These are phyloP conservation scores for Paraplagusia blochii DNA, from an alignment of 2,113 vertebrate species.

Conservation along the genomic window DNA sequence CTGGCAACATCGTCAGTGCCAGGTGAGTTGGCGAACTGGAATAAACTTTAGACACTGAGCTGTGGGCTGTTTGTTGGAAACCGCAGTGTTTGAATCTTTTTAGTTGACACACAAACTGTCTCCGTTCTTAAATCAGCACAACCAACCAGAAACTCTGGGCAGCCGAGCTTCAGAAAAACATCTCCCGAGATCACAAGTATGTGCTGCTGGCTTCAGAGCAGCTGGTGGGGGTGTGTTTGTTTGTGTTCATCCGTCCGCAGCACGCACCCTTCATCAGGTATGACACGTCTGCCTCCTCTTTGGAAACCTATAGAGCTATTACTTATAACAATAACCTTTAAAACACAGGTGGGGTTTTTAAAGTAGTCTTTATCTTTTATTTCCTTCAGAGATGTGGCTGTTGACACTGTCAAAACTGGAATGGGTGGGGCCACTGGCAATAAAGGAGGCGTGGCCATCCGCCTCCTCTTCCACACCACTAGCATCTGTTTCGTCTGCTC, in stretches of 20 bases:
- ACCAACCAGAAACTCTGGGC: slow-evolving; percentile 99
- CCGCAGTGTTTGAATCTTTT: too few relatives aligned
- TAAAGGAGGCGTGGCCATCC: slow-evolving; percentile 95
- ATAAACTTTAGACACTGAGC: background rate
- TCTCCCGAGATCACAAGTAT: slow-evolving; percentile 94
- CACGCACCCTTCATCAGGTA: slow-evolving; percentile 97
- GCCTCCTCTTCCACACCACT: slow-evolving; percentile 95
- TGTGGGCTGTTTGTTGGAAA: background rate
- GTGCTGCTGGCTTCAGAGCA: slow-evolving; percentile 97
- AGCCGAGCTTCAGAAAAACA: slow-evolving; percentile 92
- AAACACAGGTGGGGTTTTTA: background rate
- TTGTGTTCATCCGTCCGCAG: slow-evolving; percentile 94
- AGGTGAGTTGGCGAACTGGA: slow-evolving; percentile 76
- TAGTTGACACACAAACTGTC: background rate
- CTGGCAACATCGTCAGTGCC: slow-evolving; percentile 97
- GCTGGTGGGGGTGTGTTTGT: slow-evolving; percentile 95
- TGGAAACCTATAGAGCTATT: background rate
- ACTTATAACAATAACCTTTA: background rate
- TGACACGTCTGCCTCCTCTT: slow-evolving; percentile 18
- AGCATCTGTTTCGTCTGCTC: slow-evolving; percentile 98
- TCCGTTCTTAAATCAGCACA: slow-evolving; percentile 78
- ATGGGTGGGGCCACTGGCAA: slow-evolving; percentile 99
- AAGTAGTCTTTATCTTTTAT: background rate
- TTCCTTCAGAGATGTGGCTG: slow-evolving; percentile 87
- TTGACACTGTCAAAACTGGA: slow-evolving; percentile 96